Evolutionary conservation across 2,797 vertebrate genomes (phyloP).

Genomic region (Sandelia bainsii): DNA sequence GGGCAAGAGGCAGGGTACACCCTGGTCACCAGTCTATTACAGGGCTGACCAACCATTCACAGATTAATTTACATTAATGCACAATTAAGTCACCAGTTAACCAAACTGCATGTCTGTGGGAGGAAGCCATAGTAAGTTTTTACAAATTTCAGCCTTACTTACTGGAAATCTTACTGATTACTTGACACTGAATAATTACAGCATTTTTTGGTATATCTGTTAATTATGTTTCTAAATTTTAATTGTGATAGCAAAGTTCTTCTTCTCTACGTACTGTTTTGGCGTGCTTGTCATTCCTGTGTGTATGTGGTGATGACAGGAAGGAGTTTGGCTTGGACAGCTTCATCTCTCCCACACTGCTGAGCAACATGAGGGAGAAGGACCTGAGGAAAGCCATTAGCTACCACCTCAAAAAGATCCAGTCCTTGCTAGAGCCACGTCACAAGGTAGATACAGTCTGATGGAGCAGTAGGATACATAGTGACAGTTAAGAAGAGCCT

Average conservation of each 20-base stretch:
- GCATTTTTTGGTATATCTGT: neutral
- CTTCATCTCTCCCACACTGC: slow-evolving; percentile 97
- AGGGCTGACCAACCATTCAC: too few relatives aligned
- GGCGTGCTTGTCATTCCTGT: slow-evolving; percentile 18
- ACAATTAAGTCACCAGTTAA: too few relatives aligned
- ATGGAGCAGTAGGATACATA: slow-evolving; percentile 33
- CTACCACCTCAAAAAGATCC: slow-evolving; percentile 98
- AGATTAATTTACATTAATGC: too few relatives aligned
- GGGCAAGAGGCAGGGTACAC: too few relatives aligned
- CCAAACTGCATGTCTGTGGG: neutral
- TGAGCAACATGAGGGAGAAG: slow-evolving; percentile 97
- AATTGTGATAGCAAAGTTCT: neutral
- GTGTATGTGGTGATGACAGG: slow-evolving; percentile 78
- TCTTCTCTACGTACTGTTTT: neutral
- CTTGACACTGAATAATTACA: neutral
- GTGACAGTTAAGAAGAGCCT: slow-evolving; percentile 32
- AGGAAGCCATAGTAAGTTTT: too few relatives aligned
- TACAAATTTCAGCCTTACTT: neutral
- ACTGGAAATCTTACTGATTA: neutral
- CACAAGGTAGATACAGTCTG: slow-evolving; percentile 89
- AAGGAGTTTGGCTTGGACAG: slow-evolving; percentile 98
- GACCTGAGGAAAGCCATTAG: slow-evolving; percentile 97
- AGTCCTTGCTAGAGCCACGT: slow-evolving; percentile 93
- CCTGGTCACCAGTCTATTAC: too few relatives aligned
- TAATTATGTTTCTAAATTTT: neutral